Conservation (phyloP, 2,797 vertebrate genomes). For the Danio choprae region DNA sequence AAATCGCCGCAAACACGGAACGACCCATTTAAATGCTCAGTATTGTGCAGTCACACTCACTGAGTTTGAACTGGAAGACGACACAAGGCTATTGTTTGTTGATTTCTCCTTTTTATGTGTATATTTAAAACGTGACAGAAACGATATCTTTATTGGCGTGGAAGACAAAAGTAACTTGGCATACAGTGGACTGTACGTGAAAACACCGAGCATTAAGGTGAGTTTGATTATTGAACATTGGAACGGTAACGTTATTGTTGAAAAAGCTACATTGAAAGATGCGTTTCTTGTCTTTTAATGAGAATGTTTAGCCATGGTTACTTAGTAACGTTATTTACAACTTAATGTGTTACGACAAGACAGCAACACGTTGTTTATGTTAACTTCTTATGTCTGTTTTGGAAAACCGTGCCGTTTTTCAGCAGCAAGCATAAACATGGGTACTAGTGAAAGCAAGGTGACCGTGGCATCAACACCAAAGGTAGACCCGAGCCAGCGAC, state of each 20-base stretch:
- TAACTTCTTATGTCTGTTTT: neutral
- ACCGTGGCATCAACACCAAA: constrained; percentile 61
- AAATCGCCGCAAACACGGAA: constrained; percentile 60
- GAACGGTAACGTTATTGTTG: neutral
- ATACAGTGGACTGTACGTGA: neutral
- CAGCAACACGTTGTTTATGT: neutral
- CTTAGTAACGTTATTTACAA: too few species aligned
- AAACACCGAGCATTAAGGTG: neutral
- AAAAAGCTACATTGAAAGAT: neutral
- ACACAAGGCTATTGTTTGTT: neutral
- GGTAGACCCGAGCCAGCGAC: constrained; percentile 55
- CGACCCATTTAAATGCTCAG: constrained; percentile 75
- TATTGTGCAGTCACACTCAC: neutral
- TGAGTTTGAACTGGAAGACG: neutral
- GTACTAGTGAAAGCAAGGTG: constrained; percentile 78
- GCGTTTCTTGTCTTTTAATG: neutral
- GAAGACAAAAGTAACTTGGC: neutral
- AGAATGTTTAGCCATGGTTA: neutral
- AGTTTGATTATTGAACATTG: neutral
- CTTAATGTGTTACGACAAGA: too few species aligned
- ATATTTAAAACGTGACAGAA: neutral
- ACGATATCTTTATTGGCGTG: neutral
- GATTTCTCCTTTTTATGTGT: neutral
- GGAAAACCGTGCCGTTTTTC: neutral
- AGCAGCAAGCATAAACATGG: constrained; percentile 67